Evolutionary conservation across 2,888 invertebrate genomes (phyloP).

Genomic region (Argyra leucocephala): DNA sequence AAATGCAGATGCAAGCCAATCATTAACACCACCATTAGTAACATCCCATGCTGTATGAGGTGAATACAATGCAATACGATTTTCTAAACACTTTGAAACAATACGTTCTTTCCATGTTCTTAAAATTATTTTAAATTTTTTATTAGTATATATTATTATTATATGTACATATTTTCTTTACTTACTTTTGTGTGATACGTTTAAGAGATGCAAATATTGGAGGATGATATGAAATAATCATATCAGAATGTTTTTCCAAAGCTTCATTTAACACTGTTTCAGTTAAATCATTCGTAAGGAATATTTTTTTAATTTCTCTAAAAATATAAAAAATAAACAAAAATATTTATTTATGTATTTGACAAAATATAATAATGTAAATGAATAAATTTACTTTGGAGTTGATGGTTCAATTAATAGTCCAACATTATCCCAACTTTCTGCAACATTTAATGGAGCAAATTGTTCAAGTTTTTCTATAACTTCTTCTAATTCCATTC

Average conservation of each 20-base stretch:
- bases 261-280: constrained; percentile 80
- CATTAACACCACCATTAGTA: constrained; percentile 75
- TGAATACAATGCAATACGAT: constrained; percentile 80
- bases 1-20: constrained; percentile 67
- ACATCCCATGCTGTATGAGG: constrained; percentile 90
- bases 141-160: background rate
- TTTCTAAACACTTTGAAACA: constrained; percentile 67
- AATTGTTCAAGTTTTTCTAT: constrained; percentile 55
- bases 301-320: constrained; percentile 51
- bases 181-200: constrained; percentile 65
- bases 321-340: constrained; percentile 19
- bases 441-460: constrained; percentile 64
- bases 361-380: background rate
- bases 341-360: too few species aligned
- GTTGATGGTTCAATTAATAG: constrained; percentile 71
- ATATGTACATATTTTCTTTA: constrained; percentile 15
- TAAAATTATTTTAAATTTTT: constrained; percentile 22
- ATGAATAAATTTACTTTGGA: constrained; percentile 40
- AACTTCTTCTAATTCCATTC: constrained; percentile 34
- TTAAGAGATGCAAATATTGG: constrained; percentile 82
- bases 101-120: constrained; percentile 74
- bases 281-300: constrained; percentile 88
- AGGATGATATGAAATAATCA: constrained; percentile 93
- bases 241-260: constrained; percentile 53
- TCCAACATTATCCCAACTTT: constrained; percentile 92